Conservation (phyloP, 2,888 invertebrate genomes). For the Lasioglossum morio region DNA sequence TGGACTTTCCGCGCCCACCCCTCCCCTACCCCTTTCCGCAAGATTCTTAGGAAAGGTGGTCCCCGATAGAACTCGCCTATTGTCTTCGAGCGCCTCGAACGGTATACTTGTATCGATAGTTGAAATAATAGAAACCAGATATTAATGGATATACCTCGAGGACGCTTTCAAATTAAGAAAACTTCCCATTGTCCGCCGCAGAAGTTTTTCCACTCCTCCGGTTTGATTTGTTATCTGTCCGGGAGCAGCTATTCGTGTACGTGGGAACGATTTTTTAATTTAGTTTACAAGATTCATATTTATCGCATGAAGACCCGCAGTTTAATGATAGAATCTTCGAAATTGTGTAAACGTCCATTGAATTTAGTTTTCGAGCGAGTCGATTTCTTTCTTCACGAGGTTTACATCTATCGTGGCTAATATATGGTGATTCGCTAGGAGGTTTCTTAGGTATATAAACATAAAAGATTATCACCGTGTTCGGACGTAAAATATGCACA, state of each 20-base stretch:
- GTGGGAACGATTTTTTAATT: background rate
- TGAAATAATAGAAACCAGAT: constrained; percentile 9
- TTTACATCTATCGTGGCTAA: background rate
- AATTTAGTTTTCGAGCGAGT: background rate
- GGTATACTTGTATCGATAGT: constrained; percentile 15
- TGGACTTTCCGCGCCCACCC: constrained; percentile 39
- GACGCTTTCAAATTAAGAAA: background rate
- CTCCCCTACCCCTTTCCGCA: background rate
- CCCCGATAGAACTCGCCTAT: constrained; percentile 5
- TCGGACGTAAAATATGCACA: background rate
- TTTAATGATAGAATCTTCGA: background rate
- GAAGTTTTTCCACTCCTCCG: background rate
- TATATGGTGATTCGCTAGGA: background rate
- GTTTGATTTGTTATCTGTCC: background rate
- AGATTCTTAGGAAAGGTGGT: constrained; percentile 39
- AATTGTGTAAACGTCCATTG: background rate
- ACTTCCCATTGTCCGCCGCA: background rate
- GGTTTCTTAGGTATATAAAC: background rate
- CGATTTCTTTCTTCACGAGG: background rate
- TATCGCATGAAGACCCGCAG: no score
- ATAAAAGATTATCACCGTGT: background rate
- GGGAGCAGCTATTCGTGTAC: background rate
- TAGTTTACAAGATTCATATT: no score
- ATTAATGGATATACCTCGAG: constrained; percentile 3
- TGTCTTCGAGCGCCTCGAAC: constrained; percentile 4